Percentiles rank a stretch among this genome's conserved stretches.
Evolutionary conservation across 2,797 vertebrate species (phyloP).

Genomic region (Eleutherodactylus coqui): DNA sequence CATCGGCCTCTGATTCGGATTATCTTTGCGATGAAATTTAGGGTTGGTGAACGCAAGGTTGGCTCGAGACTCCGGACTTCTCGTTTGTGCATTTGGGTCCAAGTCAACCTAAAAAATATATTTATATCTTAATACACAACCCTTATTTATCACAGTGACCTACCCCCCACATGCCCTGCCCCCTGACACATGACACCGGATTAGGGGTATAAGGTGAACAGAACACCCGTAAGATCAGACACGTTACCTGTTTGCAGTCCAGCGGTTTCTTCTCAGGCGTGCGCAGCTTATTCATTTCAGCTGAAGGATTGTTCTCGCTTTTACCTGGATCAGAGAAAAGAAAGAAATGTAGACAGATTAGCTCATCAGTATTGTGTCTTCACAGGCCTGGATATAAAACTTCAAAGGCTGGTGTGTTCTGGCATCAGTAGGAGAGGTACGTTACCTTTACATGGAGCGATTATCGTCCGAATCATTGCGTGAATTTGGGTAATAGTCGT

Average conservation of each 20-base stretch:
- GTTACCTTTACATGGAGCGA: no score
- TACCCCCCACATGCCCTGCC: not conserved
- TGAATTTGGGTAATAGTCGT: no score
- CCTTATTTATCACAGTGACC: no score
- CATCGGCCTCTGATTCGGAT: conserved; percentile 85
- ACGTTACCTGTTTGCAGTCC: conserved; percentile 88
- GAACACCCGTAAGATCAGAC: no score
- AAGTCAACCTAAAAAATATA: conserved; percentile 81
- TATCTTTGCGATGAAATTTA: conserved; percentile 93
- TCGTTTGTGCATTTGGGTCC: conserved; percentile 84
- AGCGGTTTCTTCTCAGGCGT: conserved; percentile 91
- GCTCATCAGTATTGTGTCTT: no score
- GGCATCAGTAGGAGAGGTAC: no score
- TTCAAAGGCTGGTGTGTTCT: no score
- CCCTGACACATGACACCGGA: not conserved
- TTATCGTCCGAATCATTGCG: no score
- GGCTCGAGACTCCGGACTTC: conserved; percentile 88
- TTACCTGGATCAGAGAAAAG: conserved; percentile 81
- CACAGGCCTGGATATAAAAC: no score
- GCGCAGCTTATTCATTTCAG: conserved; percentile 89
- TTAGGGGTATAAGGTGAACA: not conserved
- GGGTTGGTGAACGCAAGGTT: conserved; percentile 81
- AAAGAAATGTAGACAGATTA: no score
- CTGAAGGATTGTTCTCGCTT: conserved; percentile 85
- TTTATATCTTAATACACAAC: no score